Evolutionary conservation across 1,140 invertebrate species (phyloP).

Genomic region (Rhyacophila brunnea): DNA sequence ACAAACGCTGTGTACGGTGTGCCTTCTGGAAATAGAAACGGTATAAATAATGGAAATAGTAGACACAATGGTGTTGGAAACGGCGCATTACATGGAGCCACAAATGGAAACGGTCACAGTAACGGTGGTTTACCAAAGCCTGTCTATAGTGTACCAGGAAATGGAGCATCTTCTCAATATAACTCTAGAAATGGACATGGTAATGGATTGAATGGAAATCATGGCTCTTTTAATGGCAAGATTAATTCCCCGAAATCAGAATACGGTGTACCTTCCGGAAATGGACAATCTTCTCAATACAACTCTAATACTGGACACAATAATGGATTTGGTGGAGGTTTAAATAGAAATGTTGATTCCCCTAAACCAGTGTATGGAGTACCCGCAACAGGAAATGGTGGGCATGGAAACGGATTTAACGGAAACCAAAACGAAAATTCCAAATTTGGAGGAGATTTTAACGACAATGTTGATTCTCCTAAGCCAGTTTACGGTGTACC

Average conservation of each 20-base stretch:
- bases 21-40: conserved; percentile 13
- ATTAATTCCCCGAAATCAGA: not conserved
- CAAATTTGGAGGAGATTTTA: not conserved
- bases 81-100: not conserved
- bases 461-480: conserved; percentile 5
- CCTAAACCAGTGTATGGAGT: conserved; percentile 3
- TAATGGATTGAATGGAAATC: no score
- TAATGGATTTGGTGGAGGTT: conserved; percentile 4
- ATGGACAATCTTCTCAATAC: no score
- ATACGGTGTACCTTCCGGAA: conserved; percentile 11
- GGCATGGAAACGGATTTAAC: conserved; percentile 1
- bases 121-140: not conserved
- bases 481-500: conserved; percentile 12
- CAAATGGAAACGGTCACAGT: conserved; percentile 5
- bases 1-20: conserved; percentile 16
- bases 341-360: conserved; percentile 7
- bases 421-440: conserved; percentile 3
- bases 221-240: not conserved
- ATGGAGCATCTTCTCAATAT: not conserved
- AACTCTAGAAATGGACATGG: no score
- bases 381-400: conserved; percentile 1
- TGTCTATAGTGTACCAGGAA: not conserved
- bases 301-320: no score
- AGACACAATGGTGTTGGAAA: conserved; percentile 14
- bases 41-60: conserved; percentile 22